These are phyloP conservation scores for Melanotaenia duboulayi DNA, from an alignment of 2,113 vertebrate genomes.

Conservation along the genomic window DNA sequence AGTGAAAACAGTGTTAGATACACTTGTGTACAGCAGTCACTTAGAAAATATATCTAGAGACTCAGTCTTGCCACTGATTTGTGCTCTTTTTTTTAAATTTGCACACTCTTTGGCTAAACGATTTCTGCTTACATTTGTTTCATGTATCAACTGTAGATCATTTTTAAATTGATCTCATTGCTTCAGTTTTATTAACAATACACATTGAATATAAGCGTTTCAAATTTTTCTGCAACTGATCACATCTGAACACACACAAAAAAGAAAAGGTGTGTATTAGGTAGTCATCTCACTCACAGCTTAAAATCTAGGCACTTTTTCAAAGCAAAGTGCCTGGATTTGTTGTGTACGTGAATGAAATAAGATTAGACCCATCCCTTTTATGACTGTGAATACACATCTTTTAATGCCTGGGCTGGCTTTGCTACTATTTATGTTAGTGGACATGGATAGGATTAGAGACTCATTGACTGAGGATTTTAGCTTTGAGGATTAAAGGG, in stretches of 20 bases:
- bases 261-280: background rate
- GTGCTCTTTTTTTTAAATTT: too few species aligned
- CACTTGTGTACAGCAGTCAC: conserved; percentile 19
- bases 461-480: conserved; percentile 80
- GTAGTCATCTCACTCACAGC: conserved; percentile 3
- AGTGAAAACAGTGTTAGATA: conserved; percentile 11
- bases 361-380: conserved; percentile 73
- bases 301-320: conserved; percentile 72
- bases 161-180: background rate
- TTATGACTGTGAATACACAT: conserved; percentile 73
- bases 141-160: background rate
- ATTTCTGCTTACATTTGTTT: background rate
- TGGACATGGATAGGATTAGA: conserved; percentile 80
- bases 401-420: conserved; percentile 56
- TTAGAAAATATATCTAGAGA: background rate
- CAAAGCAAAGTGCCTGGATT: conserved; percentile 53
- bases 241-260: background rate
- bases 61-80: conserved; percentile 3
- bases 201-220: background rate
- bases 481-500: conserved; percentile 83
- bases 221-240: conserved; percentile 1
- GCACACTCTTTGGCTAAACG: background rate
- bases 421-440: conserved; percentile 79
- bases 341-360: conserved; percentile 65
- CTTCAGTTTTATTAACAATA: background rate